These are phyloP conservation scores for Hydrotaea diabolus DNA, from an alignment of 2,888 invertebrate genomes.

Conservation along the genomic window DNA sequence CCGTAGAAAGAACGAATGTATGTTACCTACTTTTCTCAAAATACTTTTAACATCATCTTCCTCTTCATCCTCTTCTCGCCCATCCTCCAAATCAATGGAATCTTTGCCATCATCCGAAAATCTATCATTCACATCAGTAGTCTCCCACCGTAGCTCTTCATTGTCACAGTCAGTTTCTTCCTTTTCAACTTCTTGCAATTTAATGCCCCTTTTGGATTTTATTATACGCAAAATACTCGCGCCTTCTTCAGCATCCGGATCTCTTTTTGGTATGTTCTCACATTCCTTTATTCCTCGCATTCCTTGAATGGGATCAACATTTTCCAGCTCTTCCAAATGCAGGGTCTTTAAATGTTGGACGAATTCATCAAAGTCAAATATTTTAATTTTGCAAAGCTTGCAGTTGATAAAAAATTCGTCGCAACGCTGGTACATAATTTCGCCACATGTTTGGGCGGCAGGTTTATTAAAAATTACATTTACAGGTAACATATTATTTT, in stretches of 20 bases:
- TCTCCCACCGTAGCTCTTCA: background rate
- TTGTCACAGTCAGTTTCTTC: slow-evolving; percentile 35
- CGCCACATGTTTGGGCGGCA: slow-evolving; percentile 49
- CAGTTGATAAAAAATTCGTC: slow-evolving; percentile 56
- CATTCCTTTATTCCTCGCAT: background rate
- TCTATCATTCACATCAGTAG: slow-evolving; percentile 25
- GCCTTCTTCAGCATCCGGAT: slow-evolving; percentile 5
- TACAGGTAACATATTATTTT: slow-evolving; percentile 58
- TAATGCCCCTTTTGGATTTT: slow-evolving; percentile 8
- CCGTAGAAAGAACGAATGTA: background rate
- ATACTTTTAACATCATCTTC: slow-evolving; percentile 53
- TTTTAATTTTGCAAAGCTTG: slow-evolving; percentile 61
- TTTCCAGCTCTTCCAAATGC: slow-evolving; percentile 40
- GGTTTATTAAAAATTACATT: slow-evolving; percentile 43
- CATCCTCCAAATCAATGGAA: background rate
- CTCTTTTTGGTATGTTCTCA: background rate
- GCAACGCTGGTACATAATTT: slow-evolving; percentile 55
- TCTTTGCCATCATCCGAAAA: slow-evolving; percentile 21
- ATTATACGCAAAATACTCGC: background rate
- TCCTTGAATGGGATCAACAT: background rate
- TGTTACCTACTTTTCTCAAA: slow-evolving; percentile 41
- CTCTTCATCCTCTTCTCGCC: slow-evolving; percentile 14
- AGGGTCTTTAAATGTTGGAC: slow-evolving; percentile 62
- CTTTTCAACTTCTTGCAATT: background rate
- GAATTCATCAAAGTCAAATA: slow-evolving; percentile 62